These are phyloP conservation scores for Drosophila mercatorum DNA, from an alignment of 2,888 invertebrate species.

Conservation along the genomic window DNA sequence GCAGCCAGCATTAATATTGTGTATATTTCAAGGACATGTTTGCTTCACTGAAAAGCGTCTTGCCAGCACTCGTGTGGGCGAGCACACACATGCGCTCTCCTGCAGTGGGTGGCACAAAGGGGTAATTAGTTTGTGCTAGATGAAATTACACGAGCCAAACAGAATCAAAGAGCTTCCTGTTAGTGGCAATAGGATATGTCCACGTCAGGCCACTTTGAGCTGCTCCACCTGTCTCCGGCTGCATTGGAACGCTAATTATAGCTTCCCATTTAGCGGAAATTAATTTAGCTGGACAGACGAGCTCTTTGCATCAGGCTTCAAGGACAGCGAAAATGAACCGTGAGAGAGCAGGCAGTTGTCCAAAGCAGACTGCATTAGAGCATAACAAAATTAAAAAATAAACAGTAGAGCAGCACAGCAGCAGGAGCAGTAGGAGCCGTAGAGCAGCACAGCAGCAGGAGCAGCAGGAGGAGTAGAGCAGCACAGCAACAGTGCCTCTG, in stretches of 20 bases:
- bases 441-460: too few relatives aligned
- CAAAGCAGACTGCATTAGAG: slow-evolving; percentile 3
- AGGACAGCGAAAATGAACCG: slow-evolving; percentile 1
- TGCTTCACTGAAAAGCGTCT: too few relatives aligned
- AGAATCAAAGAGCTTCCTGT: neutral
- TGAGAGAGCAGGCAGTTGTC: neutral
- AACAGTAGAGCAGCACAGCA: neutral
- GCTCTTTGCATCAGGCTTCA: neutral
- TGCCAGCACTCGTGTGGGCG: too few relatives aligned
- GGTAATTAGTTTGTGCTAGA: slow-evolving; percentile 2
- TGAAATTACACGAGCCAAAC: neutral
- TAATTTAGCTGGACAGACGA: neutral
- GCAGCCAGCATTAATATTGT: too few relatives aligned
- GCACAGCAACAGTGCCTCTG: neutral
- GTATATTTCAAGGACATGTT: too few relatives aligned
- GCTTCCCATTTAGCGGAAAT: neutral
- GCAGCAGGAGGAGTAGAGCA: neutral
- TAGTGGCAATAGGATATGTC: neutral
- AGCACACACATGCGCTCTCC: neutral
- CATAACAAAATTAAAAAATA: slow-evolving; percentile 7
- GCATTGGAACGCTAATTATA: neutral
- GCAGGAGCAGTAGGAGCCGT: neutral
- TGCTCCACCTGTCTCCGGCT: neutral
- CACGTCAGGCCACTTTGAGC: neutral
- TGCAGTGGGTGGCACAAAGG: neutral